Evolutionary conservation across 2,797 vertebrate species (phyloP), one percentile per base, ranked within the genome.

Genomic region (Diglossa cyanea): DNA sequence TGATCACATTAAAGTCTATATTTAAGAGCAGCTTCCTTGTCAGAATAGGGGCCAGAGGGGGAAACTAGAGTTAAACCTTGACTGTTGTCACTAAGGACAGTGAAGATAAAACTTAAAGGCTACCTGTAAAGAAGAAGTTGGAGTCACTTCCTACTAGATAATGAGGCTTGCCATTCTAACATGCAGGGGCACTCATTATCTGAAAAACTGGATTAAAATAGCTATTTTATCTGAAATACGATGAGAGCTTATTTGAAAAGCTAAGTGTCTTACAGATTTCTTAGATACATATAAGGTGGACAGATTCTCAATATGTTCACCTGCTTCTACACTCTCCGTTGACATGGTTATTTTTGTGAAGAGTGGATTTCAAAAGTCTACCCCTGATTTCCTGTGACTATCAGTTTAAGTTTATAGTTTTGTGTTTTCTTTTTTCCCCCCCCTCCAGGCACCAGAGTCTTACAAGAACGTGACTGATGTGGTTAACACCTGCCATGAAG

Each of bases 401-500:
- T 25, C 20, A 9, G 24, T 63, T 79, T 35, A 35, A 35, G 28
- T 90, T 95, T 39, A 86, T 33, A 82, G 31, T 70, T 94, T 82
- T 47, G 48, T 55, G 4, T 33, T 48, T 7, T 47, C 44, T 15
- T 35, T 18, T 19, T 7, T 2, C 0, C 2, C 8, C 6, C 11
- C 11, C 73, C 33, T 90, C 65, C 95, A 99, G 99, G 99, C 99
- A 88, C 99, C 99, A 3, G 99, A 99, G 82, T 99, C 99, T 20
- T 99, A 99, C 51, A 99, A 99, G 94, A 99, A 99, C 0, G 99
- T 99, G 95, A 99, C 99, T 0, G 99, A 99, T 48, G 99, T 99
- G 13, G 99, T 99, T 55, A 98, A 99, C 96, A 99, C 99, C 24
- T 99, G 99, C 94, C 99, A 99, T 1, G 98, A 99, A 50, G 99